These are phyloP conservation scores for Haliclona indistincta DNA, from an alignment of 37 sponge, comb jelly and placozoan genomes.

Conservation along the genomic window DNA sequence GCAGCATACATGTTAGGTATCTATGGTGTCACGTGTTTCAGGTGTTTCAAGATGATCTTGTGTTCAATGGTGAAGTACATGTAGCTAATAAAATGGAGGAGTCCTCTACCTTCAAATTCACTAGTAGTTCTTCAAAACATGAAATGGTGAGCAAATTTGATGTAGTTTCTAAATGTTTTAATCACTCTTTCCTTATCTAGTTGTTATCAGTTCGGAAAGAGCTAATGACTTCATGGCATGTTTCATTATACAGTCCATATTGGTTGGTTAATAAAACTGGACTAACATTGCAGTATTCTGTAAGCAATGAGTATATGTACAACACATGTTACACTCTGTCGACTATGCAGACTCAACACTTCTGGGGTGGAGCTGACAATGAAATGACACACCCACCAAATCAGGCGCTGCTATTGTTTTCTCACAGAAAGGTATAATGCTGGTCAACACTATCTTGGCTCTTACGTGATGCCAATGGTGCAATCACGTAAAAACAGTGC, in stretches of 20 bases:
- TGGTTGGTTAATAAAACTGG: constrained; percentile 88
- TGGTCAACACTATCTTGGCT: too few relatives aligned
- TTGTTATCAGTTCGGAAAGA: constrained; percentile 24
- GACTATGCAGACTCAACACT: not conserved
- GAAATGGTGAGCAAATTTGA: too few relatives aligned
- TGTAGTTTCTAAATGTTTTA: not conserved
- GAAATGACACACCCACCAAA: constrained; percentile 21
- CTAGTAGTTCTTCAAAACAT: too few relatives aligned
- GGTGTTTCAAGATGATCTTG: not conserved
- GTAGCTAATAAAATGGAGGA: not conserved
- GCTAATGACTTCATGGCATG: constrained; percentile 42
- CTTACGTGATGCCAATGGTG: not conserved
- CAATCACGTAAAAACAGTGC: not conserved
- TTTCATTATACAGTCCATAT: constrained; percentile 70
- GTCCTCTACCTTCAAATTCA: too few relatives aligned
- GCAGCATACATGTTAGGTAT: not conserved
- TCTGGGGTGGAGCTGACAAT: not conserved
- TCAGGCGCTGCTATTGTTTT: constrained; percentile 21
- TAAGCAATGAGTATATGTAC: constrained; percentile 1
- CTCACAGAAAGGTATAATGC: constrained; percentile 29
- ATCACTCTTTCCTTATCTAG: not conserved
- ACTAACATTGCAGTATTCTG: constrained; percentile 62
- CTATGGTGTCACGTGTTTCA: not conserved
- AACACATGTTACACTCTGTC: not conserved
- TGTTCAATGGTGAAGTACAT: not conserved